phyloP scores from a whole-genome alignment of 2,888 invertebrate genomes.

The Zhuqinia jingwanae region DNA sequence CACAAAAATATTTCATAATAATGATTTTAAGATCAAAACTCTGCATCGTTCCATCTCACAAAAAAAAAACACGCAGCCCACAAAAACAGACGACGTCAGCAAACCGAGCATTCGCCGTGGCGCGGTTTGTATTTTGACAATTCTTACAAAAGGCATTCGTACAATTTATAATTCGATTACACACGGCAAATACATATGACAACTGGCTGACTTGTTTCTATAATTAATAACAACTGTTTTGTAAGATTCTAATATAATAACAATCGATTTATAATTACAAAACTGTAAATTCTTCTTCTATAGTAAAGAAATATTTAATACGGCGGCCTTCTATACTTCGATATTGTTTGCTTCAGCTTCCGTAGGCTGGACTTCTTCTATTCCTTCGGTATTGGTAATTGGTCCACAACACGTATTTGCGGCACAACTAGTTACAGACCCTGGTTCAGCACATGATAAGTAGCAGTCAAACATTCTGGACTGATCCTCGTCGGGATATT shows the following conservation, averaged over 20 bases:
- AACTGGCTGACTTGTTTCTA: slow-evolving; percentile 40
- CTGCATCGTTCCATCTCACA: no score
- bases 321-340: slow-evolving; percentile 39
- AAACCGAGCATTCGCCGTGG: no score
- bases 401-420: slow-evolving; percentile 94
- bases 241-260: slow-evolving; percentile 27
- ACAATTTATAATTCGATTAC: no score
- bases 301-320: background rate
- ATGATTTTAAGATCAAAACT: no score
- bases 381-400: slow-evolving; percentile 47
- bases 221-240: slow-evolving; percentile 1
- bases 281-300: slow-evolving; percentile 13
- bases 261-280: slow-evolving; percentile 14
- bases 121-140: no score
- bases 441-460: slow-evolving; percentile 91
- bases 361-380: slow-evolving; percentile 42
- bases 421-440: slow-evolving; percentile 86
- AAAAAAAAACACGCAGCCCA: no score
- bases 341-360: slow-evolving; percentile 17
- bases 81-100: no score
- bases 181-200: slow-evolving; percentile 2
- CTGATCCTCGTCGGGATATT: slow-evolving; percentile 74
- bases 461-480: slow-evolving; percentile 85
- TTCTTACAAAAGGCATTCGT: no score
- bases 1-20: no score